Conservation (phyloP, 2,797 vertebrate genomes). For the Xiphophorus birchmanni region DNA sequence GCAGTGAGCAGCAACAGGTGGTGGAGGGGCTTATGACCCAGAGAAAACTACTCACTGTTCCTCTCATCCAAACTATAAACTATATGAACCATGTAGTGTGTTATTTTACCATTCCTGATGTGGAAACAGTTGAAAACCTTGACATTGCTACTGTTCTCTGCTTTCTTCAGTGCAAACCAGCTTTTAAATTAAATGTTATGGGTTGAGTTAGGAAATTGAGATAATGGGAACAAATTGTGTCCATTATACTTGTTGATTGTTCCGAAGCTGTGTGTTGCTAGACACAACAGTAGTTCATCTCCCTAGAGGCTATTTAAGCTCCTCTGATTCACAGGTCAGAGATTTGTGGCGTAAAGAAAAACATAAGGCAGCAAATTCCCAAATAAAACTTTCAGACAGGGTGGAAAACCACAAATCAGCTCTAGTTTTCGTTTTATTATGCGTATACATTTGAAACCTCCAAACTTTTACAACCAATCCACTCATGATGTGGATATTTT, state of each 20-base stretch:
- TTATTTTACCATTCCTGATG: background rate
- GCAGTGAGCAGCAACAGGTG: conserved; percentile 1
- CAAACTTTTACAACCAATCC: background rate
- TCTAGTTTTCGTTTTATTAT: background rate
- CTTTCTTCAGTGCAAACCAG: background rate
- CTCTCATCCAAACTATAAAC: background rate
- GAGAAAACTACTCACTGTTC: background rate
- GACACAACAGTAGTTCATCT: background rate
- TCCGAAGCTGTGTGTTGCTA: background rate
- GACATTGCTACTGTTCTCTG: background rate
- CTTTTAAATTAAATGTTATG: background rate
- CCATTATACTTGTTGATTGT: conserved; percentile 1
- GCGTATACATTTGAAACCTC: background rate
- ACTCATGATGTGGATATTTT: background rate
- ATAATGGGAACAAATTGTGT: background rate
- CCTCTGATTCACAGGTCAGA: conserved; percentile 1
- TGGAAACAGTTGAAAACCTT: background rate
- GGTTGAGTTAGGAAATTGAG: background rate
- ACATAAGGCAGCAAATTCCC: background rate
- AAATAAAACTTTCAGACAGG: background rate
- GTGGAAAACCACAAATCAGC: background rate
- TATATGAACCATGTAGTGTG: background rate
- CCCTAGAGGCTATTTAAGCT: background rate
- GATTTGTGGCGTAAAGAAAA: background rate
- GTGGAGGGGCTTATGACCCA: background rate